These are phyloP conservation scores for Tapera naevia DNA, from an alignment of 2,797 vertebrate genomes.

Conservation along the genomic window DNA sequence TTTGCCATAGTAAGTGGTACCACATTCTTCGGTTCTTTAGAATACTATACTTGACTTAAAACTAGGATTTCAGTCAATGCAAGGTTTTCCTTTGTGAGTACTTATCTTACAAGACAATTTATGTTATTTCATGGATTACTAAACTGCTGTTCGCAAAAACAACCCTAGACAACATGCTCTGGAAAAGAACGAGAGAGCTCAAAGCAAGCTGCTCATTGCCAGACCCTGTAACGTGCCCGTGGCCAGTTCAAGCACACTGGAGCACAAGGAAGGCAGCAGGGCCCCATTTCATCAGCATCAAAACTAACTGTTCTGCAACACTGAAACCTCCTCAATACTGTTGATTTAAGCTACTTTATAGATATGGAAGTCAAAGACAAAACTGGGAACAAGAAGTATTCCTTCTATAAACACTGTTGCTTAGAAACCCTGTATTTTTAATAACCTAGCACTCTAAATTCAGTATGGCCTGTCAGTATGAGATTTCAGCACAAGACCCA, in stretches of 20 bases:
- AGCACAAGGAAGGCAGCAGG: neutral
- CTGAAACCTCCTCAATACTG: neutral
- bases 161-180: neutral
- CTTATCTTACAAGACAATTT: neutral
- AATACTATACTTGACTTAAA: neutral
- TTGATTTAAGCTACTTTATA: constrained; percentile 41
- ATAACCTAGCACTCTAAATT: constrained; percentile 47
- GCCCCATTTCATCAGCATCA: constrained; percentile 2
- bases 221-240: neutral
- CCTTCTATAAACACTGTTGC: constrained; percentile 63
- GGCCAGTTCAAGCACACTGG: neutral
- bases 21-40: neutral
- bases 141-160: constrained; percentile 1
- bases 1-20: neutral
- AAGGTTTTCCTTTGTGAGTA: neutral
- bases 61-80: neutral
- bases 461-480: constrained; percentile 43
- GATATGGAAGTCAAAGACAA: constrained; percentile 29
- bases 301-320: constrained; percentile 13
- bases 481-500: constrained; percentile 22
- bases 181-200: neutral
- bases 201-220: neutral
- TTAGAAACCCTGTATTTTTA: constrained; percentile 69
- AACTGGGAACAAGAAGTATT: constrained; percentile 31
- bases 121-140: neutral